Conservation (phyloP, 2,888 invertebrate species). For the Catocala fraxini region DNA sequence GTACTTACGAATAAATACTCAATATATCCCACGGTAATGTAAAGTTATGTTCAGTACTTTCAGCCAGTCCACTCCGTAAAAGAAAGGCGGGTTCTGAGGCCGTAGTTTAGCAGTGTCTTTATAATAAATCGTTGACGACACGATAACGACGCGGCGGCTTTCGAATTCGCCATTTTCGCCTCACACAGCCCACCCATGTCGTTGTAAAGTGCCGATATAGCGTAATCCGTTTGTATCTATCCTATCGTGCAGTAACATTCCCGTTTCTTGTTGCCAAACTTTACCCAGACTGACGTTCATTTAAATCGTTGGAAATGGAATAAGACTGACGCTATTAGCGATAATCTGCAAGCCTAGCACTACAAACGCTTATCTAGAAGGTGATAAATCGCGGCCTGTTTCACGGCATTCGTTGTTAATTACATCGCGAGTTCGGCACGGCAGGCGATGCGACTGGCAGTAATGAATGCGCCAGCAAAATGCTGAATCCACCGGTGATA, state of each 20-base stretch:
- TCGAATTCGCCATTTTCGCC: slow-evolving; percentile 32
- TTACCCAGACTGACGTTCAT: slow-evolving; percentile 34
- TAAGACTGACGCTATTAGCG: slow-evolving; percentile 23
- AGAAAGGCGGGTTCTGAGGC: background rate
- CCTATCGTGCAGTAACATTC: slow-evolving; percentile 34
- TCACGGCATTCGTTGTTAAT: slow-evolving; percentile 68
- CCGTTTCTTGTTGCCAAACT: slow-evolving; percentile 25
- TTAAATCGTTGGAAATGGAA: slow-evolving; percentile 31
- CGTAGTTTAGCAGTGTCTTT: slow-evolving; percentile 30
- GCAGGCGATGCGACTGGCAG: slow-evolving; percentile 44
- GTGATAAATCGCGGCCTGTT: slow-evolving; percentile 53
- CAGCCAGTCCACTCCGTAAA: slow-evolving; percentile 1
- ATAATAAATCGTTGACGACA: slow-evolving; percentile 44
- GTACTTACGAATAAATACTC: too few species aligned
- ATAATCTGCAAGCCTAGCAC: slow-evolving; percentile 39
- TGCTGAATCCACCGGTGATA: slow-evolving; percentile 58
- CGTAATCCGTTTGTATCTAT: slow-evolving; percentile 45
- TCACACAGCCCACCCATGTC: slow-evolving; percentile 20
- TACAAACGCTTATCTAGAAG: slow-evolving; percentile 39
- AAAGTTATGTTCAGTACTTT: background rate
- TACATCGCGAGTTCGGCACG: slow-evolving; percentile 56
- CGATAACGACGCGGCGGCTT: slow-evolving; percentile 30
- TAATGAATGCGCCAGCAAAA: slow-evolving; percentile 66
- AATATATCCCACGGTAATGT: too few species aligned
- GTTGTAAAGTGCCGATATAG: slow-evolving; percentile 39